Conservation (phyloP, 1,140 invertebrate genomes). For the Belonocnema kinseyi region DNA sequence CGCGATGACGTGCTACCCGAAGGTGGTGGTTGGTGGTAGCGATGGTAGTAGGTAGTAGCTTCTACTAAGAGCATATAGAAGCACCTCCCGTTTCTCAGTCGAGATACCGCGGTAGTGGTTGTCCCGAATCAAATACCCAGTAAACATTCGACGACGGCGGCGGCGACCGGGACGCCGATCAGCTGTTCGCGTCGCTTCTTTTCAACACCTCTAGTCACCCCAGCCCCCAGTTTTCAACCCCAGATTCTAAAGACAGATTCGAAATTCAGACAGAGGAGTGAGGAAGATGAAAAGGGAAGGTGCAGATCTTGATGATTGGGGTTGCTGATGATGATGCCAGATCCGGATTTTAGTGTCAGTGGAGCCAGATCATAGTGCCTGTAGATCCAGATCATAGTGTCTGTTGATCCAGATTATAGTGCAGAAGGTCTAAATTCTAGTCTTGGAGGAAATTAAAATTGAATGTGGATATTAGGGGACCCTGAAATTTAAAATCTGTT, state of each 20-base stretch:
- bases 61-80: conserved; percentile 58
- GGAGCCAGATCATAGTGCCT: too few species aligned
- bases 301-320: neutral
- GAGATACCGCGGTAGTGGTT: conserved; percentile 42
- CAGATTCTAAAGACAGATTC: too few species aligned
- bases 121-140: conserved; percentile 50
- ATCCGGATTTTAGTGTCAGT: too few species aligned
- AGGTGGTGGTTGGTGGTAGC: conserved; percentile 51
- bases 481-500: too few species aligned
- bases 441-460: neutral
- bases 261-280: conserved; percentile 18
- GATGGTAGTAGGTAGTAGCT: conserved; percentile 52
- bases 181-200: conserved; percentile 45
- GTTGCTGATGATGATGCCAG: neutral
- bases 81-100: conserved; percentile 58
- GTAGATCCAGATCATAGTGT: too few species aligned
- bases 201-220: neutral
- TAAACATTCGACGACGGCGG: conserved; percentile 45
- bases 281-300: conserved; percentile 43
- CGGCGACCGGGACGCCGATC: conserved; percentile 47
- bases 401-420: too few species aligned
- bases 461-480: too few species aligned
- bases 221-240: too few species aligned
- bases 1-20: conserved; percentile 32
- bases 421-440: neutral